Evolutionary conservation across 1,140 invertebrate genomes (phyloP).

Genomic region (Conus ventricosus): DNA sequence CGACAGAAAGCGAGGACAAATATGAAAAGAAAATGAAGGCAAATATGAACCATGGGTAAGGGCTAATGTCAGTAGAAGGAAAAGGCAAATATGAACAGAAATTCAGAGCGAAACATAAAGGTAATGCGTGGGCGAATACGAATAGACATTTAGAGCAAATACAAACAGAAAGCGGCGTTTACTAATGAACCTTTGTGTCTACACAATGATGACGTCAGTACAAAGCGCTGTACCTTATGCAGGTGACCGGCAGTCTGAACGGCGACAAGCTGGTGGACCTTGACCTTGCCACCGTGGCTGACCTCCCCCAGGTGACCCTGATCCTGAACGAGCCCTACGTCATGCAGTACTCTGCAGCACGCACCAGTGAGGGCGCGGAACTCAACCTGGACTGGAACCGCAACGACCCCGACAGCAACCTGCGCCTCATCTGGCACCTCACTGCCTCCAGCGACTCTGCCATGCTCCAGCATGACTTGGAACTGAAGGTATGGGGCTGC

Average conservation of each 20-base stretch:
- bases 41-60: too few species aligned
- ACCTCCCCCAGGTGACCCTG: constrained; percentile 26
- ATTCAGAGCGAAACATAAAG: too few species aligned
- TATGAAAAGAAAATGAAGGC: too few species aligned
- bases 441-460: constrained; percentile 17
- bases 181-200: too few species aligned
- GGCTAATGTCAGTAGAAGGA: too few species aligned
- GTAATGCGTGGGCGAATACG: too few species aligned
- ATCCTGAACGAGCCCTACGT: neutral
- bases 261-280: constrained; percentile 24
- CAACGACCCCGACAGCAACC: constrained; percentile 18
- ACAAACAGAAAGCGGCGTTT: too few species aligned
- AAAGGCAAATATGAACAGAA: too few species aligned
- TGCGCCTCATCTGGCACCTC: constrained; percentile 4
- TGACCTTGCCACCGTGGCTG: constrained; percentile 3
- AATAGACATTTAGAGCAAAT: too few species aligned
- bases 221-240: neutral
- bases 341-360: constrained; percentile 2
- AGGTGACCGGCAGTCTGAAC: constrained; percentile 19
- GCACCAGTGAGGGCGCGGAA: constrained; percentile 19
- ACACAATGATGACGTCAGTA: too few species aligned
- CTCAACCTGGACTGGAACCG: constrained; percentile 17
- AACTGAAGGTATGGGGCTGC: neutral
- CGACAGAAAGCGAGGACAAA: too few species aligned
- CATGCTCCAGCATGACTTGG: neutral